These are phyloP conservation scores for Cantharis rustica DNA, from an alignment of 2,888 invertebrate genomes.

Conservation along the genomic window DNA sequence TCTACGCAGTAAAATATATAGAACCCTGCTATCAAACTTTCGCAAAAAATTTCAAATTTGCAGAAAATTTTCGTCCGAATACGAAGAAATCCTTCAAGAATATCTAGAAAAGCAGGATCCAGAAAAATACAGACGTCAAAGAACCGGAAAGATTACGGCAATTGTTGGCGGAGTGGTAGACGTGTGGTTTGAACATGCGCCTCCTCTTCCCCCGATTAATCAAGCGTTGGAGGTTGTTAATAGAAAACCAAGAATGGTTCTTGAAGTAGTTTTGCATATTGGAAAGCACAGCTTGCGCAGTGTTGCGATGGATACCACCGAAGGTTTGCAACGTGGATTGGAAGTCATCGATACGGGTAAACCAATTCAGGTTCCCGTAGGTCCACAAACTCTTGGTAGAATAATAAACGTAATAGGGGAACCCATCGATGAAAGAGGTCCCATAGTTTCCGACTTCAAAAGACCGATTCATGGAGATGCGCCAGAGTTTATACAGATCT, in stretches of 20 bases:
- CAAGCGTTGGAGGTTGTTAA: constrained; percentile 92
- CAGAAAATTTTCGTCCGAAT: background rate
- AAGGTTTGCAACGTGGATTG: constrained; percentile 89
- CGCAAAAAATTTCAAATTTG: background rate
- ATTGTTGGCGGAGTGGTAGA: constrained; percentile 98
- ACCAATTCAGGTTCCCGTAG: constrained; percentile 91
- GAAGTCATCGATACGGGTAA: constrained; percentile 80
- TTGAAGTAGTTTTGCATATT: constrained; percentile 69
- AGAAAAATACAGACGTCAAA: constrained; percentile 37
- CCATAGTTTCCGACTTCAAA: constrained; percentile 74
- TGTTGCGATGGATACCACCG: constrained; percentile 94
- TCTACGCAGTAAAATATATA: background rate
- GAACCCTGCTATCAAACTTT: background rate
- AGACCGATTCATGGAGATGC: constrained; percentile 91
- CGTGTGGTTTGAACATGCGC: constrained; percentile 86
- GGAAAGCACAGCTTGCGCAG: constrained; percentile 84
- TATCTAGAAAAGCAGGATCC: background rate
- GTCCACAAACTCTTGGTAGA: constrained; percentile 86
- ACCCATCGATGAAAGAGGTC: constrained; percentile 91
- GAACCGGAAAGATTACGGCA: constrained; percentile 76
- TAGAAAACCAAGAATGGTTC: constrained; percentile 78
- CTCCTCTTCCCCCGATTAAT: constrained; percentile 83
- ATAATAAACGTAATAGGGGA: constrained; percentile 94
- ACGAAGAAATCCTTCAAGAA: background rate
- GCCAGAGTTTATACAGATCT: constrained; percentile 93